A percentile compares a stretch with the other conserved stretches of the same genome.
Conservation (phyloP, 2,888 invertebrate species). For the Ochropleura leucogaster region DNA sequence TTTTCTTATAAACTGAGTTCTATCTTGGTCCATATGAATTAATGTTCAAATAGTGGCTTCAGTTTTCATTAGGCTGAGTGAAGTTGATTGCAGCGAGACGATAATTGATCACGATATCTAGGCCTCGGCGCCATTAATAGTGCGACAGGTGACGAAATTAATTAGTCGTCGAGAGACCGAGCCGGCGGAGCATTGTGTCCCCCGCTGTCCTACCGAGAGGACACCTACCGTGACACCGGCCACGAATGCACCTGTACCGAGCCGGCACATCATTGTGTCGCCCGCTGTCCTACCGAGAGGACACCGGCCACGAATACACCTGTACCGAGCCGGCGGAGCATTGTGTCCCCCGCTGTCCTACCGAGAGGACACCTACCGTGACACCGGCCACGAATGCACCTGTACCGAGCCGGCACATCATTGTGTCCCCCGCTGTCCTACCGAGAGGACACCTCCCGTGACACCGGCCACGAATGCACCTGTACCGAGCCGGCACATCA, state of each 20-base stretch:
- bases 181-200: not conserved
- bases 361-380: too few relatives aligned
- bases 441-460: too few relatives aligned
- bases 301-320: too few relatives aligned
- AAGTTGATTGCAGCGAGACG: conserved; percentile 19
- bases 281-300: too few relatives aligned
- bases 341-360: too few relatives aligned
- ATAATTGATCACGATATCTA: conserved; percentile 28
- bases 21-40: conserved; percentile 32
- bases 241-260: not conserved
- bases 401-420: too few relatives aligned
- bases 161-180: conserved; percentile 32
- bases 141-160: conserved; percentile 45
- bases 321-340: too few relatives aligned
- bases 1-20: conserved; percentile 27
- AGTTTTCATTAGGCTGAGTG: conserved; percentile 28
- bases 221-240: not conserved
- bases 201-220: not conserved
- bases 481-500: too few relatives aligned
- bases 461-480: too few relatives aligned
- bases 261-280: too few relatives aligned
- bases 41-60: conserved; percentile 34
- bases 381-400: too few relatives aligned
- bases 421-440: too few relatives aligned
- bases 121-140: conserved; percentile 20